A percentile compares a stretch with the other conserved stretches of the same genome.
Conservation (phyloP, 2,797 vertebrate species). For the Karalla daura region DNA sequence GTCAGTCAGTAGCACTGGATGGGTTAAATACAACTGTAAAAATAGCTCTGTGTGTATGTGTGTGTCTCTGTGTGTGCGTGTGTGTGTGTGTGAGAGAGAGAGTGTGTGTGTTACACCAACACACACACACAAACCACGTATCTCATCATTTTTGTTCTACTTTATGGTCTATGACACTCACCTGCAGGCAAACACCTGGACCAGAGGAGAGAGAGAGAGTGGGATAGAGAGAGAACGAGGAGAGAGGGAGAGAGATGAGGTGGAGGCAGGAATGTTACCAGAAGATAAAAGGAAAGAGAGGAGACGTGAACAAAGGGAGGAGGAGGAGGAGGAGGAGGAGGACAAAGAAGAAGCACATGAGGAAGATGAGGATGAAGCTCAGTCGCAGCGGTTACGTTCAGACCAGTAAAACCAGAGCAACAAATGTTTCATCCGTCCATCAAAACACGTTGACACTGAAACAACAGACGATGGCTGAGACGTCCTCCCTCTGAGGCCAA, state of each 20-base stretch:
- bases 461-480: too few species aligned
- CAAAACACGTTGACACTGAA: too few species aligned
- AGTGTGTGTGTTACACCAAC: too few species aligned
- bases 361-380: not conserved
- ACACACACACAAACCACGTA: not conserved
- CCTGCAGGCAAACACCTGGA: slow-evolving; percentile 70
- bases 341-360: not conserved
- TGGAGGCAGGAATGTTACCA: slow-evolving; percentile 31
- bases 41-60: too few species aligned
- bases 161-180: slow-evolving; percentile 8
- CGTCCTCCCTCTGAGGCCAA: too few species aligned
- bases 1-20: too few species aligned
- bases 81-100: too few species aligned
- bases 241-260: not conserved
- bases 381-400: too few species aligned
- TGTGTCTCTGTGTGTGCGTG: too few species aligned
- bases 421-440: too few species aligned
- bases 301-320: not conserved
- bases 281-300: slow-evolving; percentile 19
- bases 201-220: slow-evolving; percentile 5
- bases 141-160: not conserved
- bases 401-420: not conserved
- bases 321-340: not conserved
- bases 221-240: not conserved
- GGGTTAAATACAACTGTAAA: too few species aligned